These are phyloP conservation scores for Phataginus tricuspis DNA, from an alignment of 2,797 vertebrate species.

Conservation along the genomic window DNA sequence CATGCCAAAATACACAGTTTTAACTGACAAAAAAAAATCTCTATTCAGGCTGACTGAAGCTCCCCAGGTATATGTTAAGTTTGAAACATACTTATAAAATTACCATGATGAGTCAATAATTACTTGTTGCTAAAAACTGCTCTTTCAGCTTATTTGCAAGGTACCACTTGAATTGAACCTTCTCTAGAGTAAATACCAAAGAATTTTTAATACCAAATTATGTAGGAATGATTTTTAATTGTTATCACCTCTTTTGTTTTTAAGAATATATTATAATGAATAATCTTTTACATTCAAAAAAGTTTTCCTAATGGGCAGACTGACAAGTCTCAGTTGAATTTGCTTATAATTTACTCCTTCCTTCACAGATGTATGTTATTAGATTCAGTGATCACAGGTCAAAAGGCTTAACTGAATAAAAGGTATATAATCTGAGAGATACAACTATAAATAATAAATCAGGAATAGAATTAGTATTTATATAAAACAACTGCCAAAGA, in stretches of 20 bases:
- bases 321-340: neutral
- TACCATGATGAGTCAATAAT: slow-evolving; percentile 78
- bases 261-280: neutral
- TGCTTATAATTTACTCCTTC: neutral
- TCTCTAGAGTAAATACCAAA: slow-evolving; percentile 56
- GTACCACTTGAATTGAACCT: slow-evolving; percentile 52
- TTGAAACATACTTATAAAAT: slow-evolving; percentile 80
- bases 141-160: slow-evolving; percentile 74
- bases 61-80: slow-evolving; percentile 78
- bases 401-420: neutral
- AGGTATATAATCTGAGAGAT: neutral
- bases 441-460: neutral
- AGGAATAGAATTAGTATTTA: neutral
- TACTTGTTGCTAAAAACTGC: slow-evolving; percentile 76
- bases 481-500: neutral
- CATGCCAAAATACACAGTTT: slow-evolving; percentile 76
- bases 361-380: neutral
- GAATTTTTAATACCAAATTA: slow-evolving; percentile 16
- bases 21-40: slow-evolving; percentile 82
- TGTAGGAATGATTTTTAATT: neutral
- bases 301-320: neutral
- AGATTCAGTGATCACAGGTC: neutral
- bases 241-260: neutral
- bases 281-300: neutral
- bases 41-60: slow-evolving; percentile 78